Evolutionary conservation across 2,113 vertebrate species (phyloP).

Genomic region (Calyptomena viridis): DNA sequence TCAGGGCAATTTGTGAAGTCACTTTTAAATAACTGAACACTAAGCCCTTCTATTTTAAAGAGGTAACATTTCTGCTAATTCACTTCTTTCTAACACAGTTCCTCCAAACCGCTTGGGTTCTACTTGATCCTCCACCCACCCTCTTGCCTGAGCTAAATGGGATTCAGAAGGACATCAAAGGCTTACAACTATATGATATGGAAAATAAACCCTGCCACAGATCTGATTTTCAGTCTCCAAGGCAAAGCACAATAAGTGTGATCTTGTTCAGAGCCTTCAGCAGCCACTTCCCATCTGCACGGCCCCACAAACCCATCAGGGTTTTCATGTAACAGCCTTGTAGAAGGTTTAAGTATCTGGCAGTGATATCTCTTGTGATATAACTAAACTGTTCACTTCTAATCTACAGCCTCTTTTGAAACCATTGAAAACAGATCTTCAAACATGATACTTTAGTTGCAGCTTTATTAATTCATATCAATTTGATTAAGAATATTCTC

Average conservation of each 20-base stretch:
- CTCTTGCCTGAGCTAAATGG: not conserved
- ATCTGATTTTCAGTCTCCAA: not conserved
- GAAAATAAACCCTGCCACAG: not conserved
- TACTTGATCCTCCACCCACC: not conserved
- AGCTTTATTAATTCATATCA: constrained; percentile 32
- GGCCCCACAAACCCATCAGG: not conserved
- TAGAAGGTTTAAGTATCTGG: constrained; percentile 33
- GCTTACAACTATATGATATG: not conserved
- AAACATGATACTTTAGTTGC: constrained; percentile 11
- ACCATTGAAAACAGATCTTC: constrained; percentile 44
- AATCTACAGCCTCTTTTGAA: constrained; percentile 45
- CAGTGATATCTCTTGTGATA: constrained; percentile 32
- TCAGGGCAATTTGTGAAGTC: not conserved
- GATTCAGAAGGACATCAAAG: not conserved
- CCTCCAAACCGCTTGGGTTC: not conserved
- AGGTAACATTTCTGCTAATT: not conserved
- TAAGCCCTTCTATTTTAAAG: not conserved
- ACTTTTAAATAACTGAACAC: not conserved
- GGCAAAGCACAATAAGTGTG: not conserved
- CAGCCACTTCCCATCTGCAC: not conserved
- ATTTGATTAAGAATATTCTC: constrained; percentile 56
- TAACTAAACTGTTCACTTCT: constrained; percentile 23
- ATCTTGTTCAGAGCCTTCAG: not conserved
- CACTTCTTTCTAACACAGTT: not conserved
- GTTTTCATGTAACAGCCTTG: not conserved